phyloP scores from a whole-genome alignment of 2,113 vertebrate genomes.

The Variabilichromis moorii region DNA sequence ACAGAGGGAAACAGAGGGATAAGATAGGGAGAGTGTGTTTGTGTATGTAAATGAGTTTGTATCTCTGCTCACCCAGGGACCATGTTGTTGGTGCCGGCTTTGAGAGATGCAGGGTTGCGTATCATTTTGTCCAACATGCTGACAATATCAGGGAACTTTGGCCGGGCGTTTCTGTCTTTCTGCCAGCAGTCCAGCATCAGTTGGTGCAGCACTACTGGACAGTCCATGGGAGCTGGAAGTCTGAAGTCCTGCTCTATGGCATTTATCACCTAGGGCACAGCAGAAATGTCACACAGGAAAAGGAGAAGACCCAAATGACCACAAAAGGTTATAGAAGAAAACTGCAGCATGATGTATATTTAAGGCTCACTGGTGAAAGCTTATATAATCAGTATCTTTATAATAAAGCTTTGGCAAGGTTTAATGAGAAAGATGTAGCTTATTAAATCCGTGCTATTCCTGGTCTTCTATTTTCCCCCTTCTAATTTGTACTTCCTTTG shows the following conservation, averaged over 20 bases:
- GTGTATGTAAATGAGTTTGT: neutral
- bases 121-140: slow-evolving; percentile 97
- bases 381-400: neutral
- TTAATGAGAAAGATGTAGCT: neutral
- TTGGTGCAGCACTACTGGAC: slow-evolving; percentile 90
- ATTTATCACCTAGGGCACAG: slow-evolving; percentile 85
- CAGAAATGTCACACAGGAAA: neutral
- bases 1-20: neutral
- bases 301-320: neutral
- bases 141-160: slow-evolving; percentile 92
- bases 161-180: slow-evolving; percentile 94
- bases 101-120: slow-evolving; percentile 93
- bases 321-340: neutral
- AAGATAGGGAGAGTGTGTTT: neutral
- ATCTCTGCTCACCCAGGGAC: slow-evolving; percentile 63
- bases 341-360: neutral
- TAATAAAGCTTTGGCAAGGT: neutral
- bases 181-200: slow-evolving; percentile 99
- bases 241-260: slow-evolving; percentile 97
- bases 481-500: neutral
- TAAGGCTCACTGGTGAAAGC: neutral
- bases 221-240: slow-evolving; percentile 97
- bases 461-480: neutral
- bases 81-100: slow-evolving; percentile 85
- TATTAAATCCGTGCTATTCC: neutral